phyloP scores from a whole-genome alignment of 2,113 vertebrate species.

The Siniperca knerii region DNA sequence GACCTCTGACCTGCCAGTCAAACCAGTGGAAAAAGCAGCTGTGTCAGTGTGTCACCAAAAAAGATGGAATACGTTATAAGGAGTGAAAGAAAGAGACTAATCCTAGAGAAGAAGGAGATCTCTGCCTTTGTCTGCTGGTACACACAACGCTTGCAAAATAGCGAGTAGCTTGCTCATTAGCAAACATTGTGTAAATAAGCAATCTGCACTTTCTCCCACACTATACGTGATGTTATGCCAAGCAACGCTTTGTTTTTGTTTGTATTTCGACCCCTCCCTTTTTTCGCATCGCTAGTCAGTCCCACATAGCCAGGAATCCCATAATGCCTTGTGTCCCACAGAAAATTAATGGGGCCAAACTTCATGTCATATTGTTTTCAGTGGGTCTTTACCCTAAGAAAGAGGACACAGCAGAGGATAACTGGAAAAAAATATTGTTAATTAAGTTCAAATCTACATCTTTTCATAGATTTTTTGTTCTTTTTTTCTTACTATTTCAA shows the following conservation, averaged over 20 bases:
- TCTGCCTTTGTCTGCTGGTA: neutral
- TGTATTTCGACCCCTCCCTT: too few species aligned
- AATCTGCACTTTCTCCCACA: too few species aligned
- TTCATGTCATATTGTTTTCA: too few species aligned
- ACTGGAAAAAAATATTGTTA: too few species aligned
- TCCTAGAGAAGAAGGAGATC: neutral
- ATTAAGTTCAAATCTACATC: too few species aligned
- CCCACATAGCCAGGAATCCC: too few species aligned
- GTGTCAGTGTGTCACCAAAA: neutral
- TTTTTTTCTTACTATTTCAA: neutral
- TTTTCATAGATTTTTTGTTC: neutral
- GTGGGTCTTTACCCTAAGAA: neutral
- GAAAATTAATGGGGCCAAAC: neutral
- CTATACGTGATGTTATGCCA: too few species aligned
- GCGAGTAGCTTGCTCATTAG: neutral
- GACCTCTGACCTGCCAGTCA: constrained; percentile 45
- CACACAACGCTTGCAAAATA: neutral
- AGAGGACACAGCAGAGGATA: too few species aligned
- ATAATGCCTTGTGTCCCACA: too few species aligned
- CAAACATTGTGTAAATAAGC: neutral
- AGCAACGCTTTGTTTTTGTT: too few species aligned
- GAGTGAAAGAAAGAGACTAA: neutral
- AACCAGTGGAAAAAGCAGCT: neutral
- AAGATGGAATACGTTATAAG: neutral
- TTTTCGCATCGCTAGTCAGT: too few species aligned